A percentile compares a stretch with the other conserved stretches of the same genome.
Conservation (phyloP, 2,113 vertebrate species). For the Typhlomys cinereus region DNA sequence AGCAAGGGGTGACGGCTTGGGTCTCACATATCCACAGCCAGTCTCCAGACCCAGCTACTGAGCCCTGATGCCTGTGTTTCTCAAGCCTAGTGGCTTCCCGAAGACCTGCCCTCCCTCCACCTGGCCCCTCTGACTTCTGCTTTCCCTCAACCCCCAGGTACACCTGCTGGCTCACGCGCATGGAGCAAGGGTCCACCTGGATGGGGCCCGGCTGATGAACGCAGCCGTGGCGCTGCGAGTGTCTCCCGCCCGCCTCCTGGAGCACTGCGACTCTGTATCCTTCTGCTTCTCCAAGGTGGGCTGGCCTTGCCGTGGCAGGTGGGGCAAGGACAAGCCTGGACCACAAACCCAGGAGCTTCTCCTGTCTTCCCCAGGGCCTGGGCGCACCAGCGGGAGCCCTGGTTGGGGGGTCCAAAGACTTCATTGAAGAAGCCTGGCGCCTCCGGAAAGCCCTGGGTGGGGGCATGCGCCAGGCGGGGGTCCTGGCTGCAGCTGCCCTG, state of each 20-base stretch:
- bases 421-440: slow-evolving; percentile 84
- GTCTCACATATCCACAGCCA: background rate
- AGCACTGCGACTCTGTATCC: slow-evolving; percentile 89
- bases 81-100: background rate
- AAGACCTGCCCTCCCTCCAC: background rate
- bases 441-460: slow-evolving; percentile 89
- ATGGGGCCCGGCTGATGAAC: slow-evolving; percentile 90
- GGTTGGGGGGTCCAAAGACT: slow-evolving; percentile 85
- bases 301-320: background rate
- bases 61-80: background rate
- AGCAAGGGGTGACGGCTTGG: background rate
- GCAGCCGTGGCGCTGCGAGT: slow-evolving; percentile 85
- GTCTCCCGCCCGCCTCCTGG: slow-evolving; percentile 84
- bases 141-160: slow-evolving; percentile 79
- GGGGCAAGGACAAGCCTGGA: background rate
- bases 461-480: slow-evolving; percentile 88
- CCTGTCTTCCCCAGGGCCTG: slow-evolving; percentile 83
- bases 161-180: slow-evolving; percentile 83
- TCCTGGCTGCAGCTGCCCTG: slow-evolving; percentile 89
- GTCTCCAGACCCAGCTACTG: no score
- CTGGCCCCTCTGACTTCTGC: background rate
- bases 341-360: no score
- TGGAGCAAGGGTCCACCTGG: slow-evolving; percentile 89
- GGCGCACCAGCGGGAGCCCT: slow-evolving; percentile 87
- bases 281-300: slow-evolving; percentile 93